phyloP scores from a whole-genome alignment of 2,113 vertebrate genomes.

The Typhlomys cinereus region DNA sequence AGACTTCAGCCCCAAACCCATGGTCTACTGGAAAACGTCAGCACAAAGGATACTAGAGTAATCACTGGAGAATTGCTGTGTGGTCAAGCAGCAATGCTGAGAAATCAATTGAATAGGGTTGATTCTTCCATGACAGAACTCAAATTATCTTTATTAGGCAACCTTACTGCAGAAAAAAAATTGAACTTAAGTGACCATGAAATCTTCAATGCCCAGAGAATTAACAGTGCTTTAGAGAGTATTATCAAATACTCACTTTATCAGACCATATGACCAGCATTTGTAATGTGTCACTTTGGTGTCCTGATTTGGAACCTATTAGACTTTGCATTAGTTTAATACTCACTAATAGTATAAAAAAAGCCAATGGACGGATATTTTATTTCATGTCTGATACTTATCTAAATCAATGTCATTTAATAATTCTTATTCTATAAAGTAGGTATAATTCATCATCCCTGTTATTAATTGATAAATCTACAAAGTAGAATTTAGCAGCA shows the following conservation, averaged over 20 bases:
- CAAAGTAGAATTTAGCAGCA: background rate
- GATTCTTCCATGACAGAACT: background rate
- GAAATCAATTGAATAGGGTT: no score
- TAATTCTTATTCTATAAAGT: background rate
- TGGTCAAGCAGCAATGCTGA: background rate
- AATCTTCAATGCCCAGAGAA: background rate
- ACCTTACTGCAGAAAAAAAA: background rate
- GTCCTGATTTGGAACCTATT: background rate
- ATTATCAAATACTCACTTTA: background rate
- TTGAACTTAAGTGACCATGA: background rate
- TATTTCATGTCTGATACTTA: background rate
- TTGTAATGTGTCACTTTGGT: no score
- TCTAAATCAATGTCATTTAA: background rate
- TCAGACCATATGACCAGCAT: background rate
- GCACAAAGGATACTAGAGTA: background rate
- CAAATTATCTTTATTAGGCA: background rate
- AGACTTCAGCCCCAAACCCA: background rate
- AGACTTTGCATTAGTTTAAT: background rate
- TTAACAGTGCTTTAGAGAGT: background rate
- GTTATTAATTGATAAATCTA: background rate
- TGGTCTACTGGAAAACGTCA: background rate
- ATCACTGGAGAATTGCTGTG: background rate
- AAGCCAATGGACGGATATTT: background rate
- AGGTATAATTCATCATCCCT: background rate
- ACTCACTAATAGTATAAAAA: background rate